Base-by-base conservation (phyloP, 2,797 vertebrate species). In the Passerculus sandwichensis region DNA sequence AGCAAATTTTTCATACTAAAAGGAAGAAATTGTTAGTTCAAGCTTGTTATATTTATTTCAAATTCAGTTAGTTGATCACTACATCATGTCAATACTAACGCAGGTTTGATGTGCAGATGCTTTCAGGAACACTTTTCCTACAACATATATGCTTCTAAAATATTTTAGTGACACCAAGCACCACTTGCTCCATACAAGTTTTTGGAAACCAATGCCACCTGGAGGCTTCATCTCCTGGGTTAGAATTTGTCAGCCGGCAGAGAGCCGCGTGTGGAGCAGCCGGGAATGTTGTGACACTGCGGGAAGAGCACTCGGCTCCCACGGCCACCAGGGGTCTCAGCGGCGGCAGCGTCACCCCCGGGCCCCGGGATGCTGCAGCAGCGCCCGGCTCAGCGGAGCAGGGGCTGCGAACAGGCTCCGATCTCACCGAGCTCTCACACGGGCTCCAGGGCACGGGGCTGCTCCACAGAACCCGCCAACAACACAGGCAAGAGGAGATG, bases 21-120 rank as follows among this genome's bases (percentile, higher is more conserved):
- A 79, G 72, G 42, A 89, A 80, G 75, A 96, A 60, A 84, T 7
- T 78, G 89, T 96, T 96, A 96, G 88, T 93, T 97, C 91, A 95
- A 96, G 78, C 50, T 94, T 34, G 42, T 92, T 91, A 90, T 67
- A 74, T 78, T 93, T 90, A 67, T 92, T 95, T 91, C 67, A 70
- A 93, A 84, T 91, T 94, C 90, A 60, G 73, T 96, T 89, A 90
- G 70, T 83, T 64, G 88, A 92, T 90, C 54, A 91, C 76, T 85
- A 81, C 40, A 88, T 30, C 62, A 59, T 15, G 53, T 86, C 45
- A 88, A 53, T 84, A 91, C 67, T 67, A 94, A 91, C 34, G 42
- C 54, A 85, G 85, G 73, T 47, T 92, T 75, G 44, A 85, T 82
- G 71, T 66, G 90, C 45, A 88, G 69, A 76, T 72, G 69, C 86